These are phyloP conservation scores for Apotomis turbidana DNA, from an alignment of 2,888 invertebrate species.

Conservation along the genomic window DNA sequence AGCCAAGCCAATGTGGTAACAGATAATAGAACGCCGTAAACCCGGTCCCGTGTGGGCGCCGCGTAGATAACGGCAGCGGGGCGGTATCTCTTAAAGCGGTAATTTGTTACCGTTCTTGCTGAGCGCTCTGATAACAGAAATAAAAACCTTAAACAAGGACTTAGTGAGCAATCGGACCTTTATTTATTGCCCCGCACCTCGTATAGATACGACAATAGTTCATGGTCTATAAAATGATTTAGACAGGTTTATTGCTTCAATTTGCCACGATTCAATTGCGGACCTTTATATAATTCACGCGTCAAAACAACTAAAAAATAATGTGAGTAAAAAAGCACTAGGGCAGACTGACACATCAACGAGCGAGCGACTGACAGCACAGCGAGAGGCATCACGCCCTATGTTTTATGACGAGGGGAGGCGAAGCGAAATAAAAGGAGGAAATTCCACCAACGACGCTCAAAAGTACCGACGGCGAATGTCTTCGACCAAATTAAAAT, in stretches of 20 bases:
- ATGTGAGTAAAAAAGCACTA: slow-evolving; percentile 42
- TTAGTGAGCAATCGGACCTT: slow-evolving; percentile 50
- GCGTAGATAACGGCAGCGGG: slow-evolving; percentile 65
- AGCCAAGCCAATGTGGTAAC: slow-evolving; percentile 67
- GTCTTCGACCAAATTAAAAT: slow-evolving; percentile 70
- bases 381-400: slow-evolving; percentile 56
- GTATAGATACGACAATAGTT: slow-evolving; percentile 8
- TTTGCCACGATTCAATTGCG: slow-evolving; percentile 25
- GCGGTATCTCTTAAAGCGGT: slow-evolving; percentile 72
- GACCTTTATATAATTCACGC: slow-evolving; percentile 31
- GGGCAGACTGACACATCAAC: slow-evolving; percentile 46
- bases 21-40: slow-evolving; percentile 74
- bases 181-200: slow-evolving; percentile 26
- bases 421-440: slow-evolving; percentile 66
- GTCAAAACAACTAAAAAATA: slow-evolving; percentile 32
- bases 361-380: slow-evolving; percentile 55
- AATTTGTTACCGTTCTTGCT: slow-evolving; percentile 72
- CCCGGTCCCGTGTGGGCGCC: slow-evolving; percentile 70
- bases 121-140: slow-evolving; percentile 63
- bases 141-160: slow-evolving; percentile 53
- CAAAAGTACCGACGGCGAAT: slow-evolving; percentile 60
- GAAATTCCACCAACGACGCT: slow-evolving; percentile 62
- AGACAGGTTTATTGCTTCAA: slow-evolving; percentile 28
- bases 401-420: slow-evolving; percentile 65
- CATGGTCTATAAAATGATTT: slow-evolving; percentile 5